These are phyloP conservation scores for Panagrolaimus sp. DNA, from an alignment of 1,140 invertebrate genomes.

Conservation along the genomic window DNA sequence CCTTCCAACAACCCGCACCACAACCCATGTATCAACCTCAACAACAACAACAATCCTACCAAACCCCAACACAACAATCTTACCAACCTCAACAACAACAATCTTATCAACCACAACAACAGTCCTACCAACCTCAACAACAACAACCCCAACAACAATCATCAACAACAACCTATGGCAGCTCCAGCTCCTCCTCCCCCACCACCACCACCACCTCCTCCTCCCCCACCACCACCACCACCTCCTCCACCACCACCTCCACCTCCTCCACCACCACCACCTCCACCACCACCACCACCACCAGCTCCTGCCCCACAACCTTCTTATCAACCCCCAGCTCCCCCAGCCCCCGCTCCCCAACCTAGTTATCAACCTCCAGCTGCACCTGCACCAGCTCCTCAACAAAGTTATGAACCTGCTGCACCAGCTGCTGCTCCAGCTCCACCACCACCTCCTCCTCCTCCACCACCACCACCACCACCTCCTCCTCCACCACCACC, in stretches of 20 bases:
- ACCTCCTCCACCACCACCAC: not conserved
- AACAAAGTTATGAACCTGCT: not conserved
- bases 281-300: not conserved
- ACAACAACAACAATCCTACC: constrained; percentile 1
- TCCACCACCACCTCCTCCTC: constrained; percentile 8
- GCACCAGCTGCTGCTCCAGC: not conserved
- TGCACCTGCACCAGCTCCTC: not conserved
- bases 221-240: no score
- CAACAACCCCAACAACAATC: no score
- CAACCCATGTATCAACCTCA: not conserved
- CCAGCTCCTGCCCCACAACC: not conserved
- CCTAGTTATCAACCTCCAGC: not conserved
- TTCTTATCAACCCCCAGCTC: not conserved
- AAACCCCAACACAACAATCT: no score
- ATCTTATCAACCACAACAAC: no score
- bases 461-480: not conserved
- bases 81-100: no score
- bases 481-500: not conserved
- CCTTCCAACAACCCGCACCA: not conserved
- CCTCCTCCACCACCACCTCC: not conserved
- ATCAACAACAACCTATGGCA: no score
- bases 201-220: no score
- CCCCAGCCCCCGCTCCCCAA: not conserved
- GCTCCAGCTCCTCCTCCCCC: not conserved
- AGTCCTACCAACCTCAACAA: no score